phyloP scores from a whole-genome alignment of 2,113 vertebrate species.

The Prunella himalayana region DNA sequence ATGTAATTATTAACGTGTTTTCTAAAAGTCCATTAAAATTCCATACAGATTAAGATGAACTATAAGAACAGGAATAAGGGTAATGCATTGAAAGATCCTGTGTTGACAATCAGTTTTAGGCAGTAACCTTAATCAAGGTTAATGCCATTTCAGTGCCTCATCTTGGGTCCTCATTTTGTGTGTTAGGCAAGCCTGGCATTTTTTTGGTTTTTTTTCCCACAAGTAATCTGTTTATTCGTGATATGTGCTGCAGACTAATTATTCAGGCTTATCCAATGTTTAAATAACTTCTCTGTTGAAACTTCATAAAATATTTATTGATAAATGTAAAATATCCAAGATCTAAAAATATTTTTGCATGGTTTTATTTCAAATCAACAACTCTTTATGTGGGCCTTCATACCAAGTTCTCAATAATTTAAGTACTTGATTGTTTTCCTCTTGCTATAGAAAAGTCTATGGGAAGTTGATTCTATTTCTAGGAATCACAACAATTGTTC shows the following conservation, averaged over 20 bases:
- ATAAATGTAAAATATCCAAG: slow-evolving; percentile 43
- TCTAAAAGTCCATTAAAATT: slow-evolving; percentile 27
- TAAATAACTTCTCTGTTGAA: slow-evolving; percentile 43
- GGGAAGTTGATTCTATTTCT: not conserved
- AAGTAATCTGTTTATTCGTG: not conserved
- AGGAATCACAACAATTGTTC: slow-evolving; percentile 23
- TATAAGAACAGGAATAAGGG: slow-evolving; percentile 17
- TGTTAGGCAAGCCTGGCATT: not conserved
- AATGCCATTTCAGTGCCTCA: slow-evolving; percentile 16
- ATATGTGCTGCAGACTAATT: slow-evolving; percentile 31
- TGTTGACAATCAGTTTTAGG: slow-evolving; percentile 9
- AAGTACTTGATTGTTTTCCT: not conserved
- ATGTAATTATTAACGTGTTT: not conserved
- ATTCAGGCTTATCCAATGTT: slow-evolving; percentile 44
- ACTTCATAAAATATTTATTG: slow-evolving; percentile 65
- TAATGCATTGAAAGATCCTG: not conserved
- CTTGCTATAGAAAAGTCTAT: not conserved
- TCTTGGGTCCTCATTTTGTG: slow-evolving; percentile 3
- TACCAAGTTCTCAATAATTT: not conserved
- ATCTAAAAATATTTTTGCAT: slow-evolving; percentile 45
- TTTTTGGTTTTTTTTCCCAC: not conserved
- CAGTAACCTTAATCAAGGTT: slow-evolving; percentile 53
- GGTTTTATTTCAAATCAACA: slow-evolving; percentile 23
- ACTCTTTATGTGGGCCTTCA: not conserved
- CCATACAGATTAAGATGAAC: slow-evolving; percentile 44